Conservation (phyloP, 2,888 invertebrate species). For the Urechis unicinctus region DNA sequence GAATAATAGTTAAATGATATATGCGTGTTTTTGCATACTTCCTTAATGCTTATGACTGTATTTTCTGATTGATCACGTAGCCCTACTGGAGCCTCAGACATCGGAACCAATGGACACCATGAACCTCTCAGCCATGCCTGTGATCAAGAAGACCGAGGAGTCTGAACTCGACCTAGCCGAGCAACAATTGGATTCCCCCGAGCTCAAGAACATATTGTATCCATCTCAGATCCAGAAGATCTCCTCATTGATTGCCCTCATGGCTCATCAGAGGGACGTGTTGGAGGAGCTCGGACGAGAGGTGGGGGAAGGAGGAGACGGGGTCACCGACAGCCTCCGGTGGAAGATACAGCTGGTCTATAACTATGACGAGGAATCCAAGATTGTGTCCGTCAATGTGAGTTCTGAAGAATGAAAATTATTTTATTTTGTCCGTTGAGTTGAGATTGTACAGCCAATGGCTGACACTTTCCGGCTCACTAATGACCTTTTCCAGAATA, state of each 20-base stretch:
- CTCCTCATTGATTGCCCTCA: conserved; percentile 31
- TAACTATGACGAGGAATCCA: conserved; percentile 10
- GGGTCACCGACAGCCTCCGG: conserved; percentile 23
- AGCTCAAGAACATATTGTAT: conserved; percentile 26
- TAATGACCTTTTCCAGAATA: too few relatives aligned
- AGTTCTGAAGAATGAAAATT: background rate
- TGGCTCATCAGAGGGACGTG: conserved; percentile 29
- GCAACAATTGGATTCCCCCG: conserved; percentile 3
- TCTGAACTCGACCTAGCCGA: conserved; percentile 21
- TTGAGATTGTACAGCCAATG: too few relatives aligned
- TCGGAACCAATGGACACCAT: conserved; percentile 39
- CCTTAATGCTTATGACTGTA: too few relatives aligned
- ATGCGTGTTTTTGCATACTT: too few relatives aligned
- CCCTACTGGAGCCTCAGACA: conserved; percentile 23
- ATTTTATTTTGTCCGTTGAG: background rate
- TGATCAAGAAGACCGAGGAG: conserved; percentile 10
- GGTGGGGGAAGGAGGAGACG: too few relatives aligned
- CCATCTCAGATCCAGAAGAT: conserved; percentile 45
- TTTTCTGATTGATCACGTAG: background rate
- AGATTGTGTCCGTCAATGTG: conserved; percentile 31
- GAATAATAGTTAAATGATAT: too few relatives aligned
- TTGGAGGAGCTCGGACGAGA: background rate
- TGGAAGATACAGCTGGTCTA: conserved; percentile 35
- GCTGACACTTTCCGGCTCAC: too few relatives aligned
- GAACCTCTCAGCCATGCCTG: conserved; percentile 25